A percentile compares a stretch with the other conserved stretches of the same genome.
phyloP scores from a whole-genome alignment of 2,888 invertebrate genomes.

The Mechanitis mazaeus region DNA sequence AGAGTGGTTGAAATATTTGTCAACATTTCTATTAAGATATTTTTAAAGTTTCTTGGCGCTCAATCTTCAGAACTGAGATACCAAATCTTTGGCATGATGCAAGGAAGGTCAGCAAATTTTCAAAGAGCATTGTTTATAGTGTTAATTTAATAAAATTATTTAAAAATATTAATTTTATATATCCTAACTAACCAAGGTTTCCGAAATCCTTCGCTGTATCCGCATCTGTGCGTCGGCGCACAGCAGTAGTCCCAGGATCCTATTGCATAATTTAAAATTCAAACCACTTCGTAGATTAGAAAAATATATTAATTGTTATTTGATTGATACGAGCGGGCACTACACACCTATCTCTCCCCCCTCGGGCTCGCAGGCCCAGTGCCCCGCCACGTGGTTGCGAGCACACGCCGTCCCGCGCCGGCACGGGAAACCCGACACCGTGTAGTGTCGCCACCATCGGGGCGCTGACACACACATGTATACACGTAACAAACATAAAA shows the following conservation, averaged over 20 bases:
- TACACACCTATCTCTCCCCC: slow-evolving; percentile 68
- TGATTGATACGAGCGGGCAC: not conserved
- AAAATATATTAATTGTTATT: not conserved
- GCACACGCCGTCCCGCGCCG: slow-evolving; percentile 82
- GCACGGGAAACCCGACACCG: slow-evolving; percentile 89
- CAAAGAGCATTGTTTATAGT: too few relatives aligned
- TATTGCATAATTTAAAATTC: not conserved
- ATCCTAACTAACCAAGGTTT: slow-evolving; percentile 84
- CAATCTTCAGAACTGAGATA: too few relatives aligned
- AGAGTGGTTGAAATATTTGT: not conserved
- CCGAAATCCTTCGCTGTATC: slow-evolving; percentile 86
- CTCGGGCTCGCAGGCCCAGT: slow-evolving; percentile 90
- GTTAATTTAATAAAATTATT: too few relatives aligned
- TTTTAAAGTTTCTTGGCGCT: too few relatives aligned
- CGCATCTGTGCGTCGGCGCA: slow-evolving; percentile 87
- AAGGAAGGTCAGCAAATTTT: too few relatives aligned
- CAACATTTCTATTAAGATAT: too few relatives aligned
- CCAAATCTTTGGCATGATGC: too few relatives aligned
- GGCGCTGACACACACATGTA: slow-evolving; percentile 42
- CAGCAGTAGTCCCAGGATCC: slow-evolving; percentile 93
- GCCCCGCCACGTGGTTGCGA: slow-evolving; percentile 84
- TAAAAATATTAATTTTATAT: not conserved
- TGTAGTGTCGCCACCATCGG: slow-evolving; percentile 83
- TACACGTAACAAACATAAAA: too few relatives aligned
- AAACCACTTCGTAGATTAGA: too few relatives aligned